Conservation (phyloP, 2,888 invertebrate genomes). For the Dermolepida albohirtum region DNA sequence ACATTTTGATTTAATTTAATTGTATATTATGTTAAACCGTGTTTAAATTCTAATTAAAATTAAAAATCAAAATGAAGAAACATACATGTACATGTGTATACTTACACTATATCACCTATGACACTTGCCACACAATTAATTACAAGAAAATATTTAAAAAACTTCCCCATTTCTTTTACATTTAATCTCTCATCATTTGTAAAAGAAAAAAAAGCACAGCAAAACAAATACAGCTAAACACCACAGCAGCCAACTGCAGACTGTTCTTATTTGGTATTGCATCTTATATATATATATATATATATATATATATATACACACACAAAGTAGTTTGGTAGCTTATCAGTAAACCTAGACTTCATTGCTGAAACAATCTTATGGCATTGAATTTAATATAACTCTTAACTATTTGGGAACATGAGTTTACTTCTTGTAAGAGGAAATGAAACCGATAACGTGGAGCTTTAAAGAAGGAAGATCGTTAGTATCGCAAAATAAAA, state of each 20-base stretch:
- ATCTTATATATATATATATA: constrained; percentile 23
- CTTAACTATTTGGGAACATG: background rate
- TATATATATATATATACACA: no score
- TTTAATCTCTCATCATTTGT: constrained; percentile 2
- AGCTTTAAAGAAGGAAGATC: no score
- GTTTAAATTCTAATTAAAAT: background rate
- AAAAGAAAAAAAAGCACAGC: background rate
- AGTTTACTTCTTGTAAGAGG: background rate
- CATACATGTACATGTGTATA: no score
- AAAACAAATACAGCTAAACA: constrained; percentile 1
- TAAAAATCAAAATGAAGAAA: constrained; percentile 3
- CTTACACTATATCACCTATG: constrained; percentile 30
- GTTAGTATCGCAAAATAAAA: no score
- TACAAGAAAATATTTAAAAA: constrained; percentile 19
- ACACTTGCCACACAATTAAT: constrained; percentile 19
- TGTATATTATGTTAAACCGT: no score
- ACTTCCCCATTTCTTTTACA: constrained; percentile 26
- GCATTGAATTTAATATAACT: background rate
- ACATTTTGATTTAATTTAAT: no score
- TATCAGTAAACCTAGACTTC: constrained; percentile 12
- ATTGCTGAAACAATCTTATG: background rate
- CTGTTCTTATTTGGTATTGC: background rate
- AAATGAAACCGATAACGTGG: no score
- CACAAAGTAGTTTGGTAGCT: background rate
- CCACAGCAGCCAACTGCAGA: constrained; percentile 18